These are phyloP conservation scores for Lepidurus arcticus DNA, from an alignment of 1,140 invertebrate species.

Conservation along the genomic window DNA sequence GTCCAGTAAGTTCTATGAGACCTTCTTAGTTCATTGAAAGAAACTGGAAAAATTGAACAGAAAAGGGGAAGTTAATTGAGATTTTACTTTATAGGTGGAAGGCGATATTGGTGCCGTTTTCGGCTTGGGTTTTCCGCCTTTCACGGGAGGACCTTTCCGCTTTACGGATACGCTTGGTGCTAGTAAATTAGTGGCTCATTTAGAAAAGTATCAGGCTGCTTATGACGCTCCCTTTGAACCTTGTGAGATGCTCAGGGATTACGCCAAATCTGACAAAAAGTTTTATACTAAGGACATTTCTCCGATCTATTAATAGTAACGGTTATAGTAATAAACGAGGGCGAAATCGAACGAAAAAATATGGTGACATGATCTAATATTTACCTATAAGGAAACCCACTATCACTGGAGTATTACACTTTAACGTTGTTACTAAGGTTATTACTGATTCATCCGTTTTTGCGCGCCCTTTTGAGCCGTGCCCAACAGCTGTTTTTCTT, in stretches of 20 bases:
- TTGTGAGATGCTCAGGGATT: conserved; percentile 83
- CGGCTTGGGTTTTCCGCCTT: conserved; percentile 24
- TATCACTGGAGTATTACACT: too few relatives aligned
- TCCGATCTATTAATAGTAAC: background rate
- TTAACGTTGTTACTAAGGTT: too few relatives aligned
- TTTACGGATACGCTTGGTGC: conserved; percentile 93
- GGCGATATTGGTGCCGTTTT: conserved; percentile 25
- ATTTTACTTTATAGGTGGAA: background rate
- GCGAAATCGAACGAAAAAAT: too few relatives aligned
- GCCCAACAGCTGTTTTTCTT: background rate
- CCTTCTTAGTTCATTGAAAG: background rate
- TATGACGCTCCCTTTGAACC: conserved; percentile 90
- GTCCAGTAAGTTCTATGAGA: conserved; percentile 8
- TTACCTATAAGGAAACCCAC: too few relatives aligned
- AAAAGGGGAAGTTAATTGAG: conserved; percentile 36
- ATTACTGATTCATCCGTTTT: too few relatives aligned
- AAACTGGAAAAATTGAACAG: background rate
- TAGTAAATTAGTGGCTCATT: conserved; percentile 78
- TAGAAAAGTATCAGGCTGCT: conserved; percentile 71
- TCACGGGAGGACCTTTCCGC: conserved; percentile 45
- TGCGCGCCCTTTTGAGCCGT: too few relatives aligned
- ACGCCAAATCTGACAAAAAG: conserved; percentile 78
- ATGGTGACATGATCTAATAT: too few relatives aligned
- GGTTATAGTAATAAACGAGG: background rate
- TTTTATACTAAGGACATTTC: background rate